Percentiles rank a stretch among this genome's conserved stretches.
These are phyloP conservation scores for Branchinecta lynchi DNA, from an alignment of 1,140 invertebrate genomes.

Conservation along the genomic window DNA sequence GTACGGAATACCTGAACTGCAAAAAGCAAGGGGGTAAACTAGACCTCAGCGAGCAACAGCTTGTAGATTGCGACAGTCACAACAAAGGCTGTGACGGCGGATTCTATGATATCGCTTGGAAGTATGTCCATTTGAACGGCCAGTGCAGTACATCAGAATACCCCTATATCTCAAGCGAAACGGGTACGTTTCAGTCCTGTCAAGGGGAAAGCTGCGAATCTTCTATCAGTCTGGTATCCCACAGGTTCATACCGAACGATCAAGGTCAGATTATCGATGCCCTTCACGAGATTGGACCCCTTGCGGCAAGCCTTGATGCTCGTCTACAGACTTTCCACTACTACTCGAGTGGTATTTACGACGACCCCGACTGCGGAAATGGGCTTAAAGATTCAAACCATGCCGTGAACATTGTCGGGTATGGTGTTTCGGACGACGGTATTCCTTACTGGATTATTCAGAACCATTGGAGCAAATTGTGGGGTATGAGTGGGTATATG, in stretches of 20 bases:
- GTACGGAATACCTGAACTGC: conserved; percentile 20
- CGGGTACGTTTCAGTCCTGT: background rate
- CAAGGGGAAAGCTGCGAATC: background rate
- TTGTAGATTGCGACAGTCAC: conserved; percentile 7
- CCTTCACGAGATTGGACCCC: background rate
- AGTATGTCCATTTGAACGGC: background rate
- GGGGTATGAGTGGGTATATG: conserved; percentile 3
- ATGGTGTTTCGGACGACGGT: background rate
- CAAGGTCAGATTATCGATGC: background rate
- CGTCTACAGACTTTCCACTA: background rate
- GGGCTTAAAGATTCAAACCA: conserved; percentile 12
- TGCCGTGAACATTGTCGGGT: conserved; percentile 16
- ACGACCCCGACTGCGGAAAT: conserved; percentile 5
- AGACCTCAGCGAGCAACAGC: conserved; percentile 17
- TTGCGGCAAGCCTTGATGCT: background rate
- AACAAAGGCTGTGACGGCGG: conserved; percentile 15
- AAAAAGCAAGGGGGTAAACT: conserved; percentile 18
- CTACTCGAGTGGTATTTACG: conserved; percentile 13
- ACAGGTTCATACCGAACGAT: background rate
- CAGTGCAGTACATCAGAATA: background rate
- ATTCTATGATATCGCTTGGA: background rate
- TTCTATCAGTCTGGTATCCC: background rate
- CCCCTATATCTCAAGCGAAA: conserved; percentile 10
- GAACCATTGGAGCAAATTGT: conserved; percentile 11
- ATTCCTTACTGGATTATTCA: conserved; percentile 18